Evolutionary conservation across 2,797 vertebrate genomes (phyloP), one percentile per base, ranked within the genome.

Genomic region (Lepilemur septentrionalis): DNA sequence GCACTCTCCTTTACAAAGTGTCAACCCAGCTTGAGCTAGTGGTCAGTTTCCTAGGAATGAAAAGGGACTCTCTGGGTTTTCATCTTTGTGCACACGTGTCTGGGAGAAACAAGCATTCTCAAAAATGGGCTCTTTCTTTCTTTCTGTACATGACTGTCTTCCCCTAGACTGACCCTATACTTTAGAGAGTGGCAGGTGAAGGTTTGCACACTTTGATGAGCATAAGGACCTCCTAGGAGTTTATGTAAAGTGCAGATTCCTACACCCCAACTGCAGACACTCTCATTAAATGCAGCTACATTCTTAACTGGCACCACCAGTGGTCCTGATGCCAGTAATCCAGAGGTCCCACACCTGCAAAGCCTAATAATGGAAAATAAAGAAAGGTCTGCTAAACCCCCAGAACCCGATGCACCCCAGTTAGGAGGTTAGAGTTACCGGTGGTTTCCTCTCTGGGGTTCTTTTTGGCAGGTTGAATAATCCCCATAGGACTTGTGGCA

Each of bases 401-500:
- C 22, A 4, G 46, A 65, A 32, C 11, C 70, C 1, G 0, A 22
- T 3, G 1, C n/a, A 10, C 4, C 7, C 59, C 17, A 9, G 4
- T 7, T 15, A 25, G 55, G 43, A 92, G 50, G 61, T 76, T 83
- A 15, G 22, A 55, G 76, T 73, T 82, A 41, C 17, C 0, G 2
- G n/a, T 50, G 76, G 43, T 72, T 75, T 92, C 95, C 22, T 90
- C 32, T 10, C 67, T 43, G 52, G 55, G 88, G 30, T 82, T 96
- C 61, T 59, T 35, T 35, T 48, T 88, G 91, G 80, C 81, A 73
- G 41, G 32, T 65, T 46, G 48, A 43, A 38, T 46, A 85, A 41
- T 69, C n/a, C 93, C 84, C 59, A n/a, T 88, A 78, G 97, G 92
- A 90, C 94, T 95, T 79, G 11, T 22, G 46, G 75, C 73, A n/a